Percentiles rank a stretch among this genome's conserved stretches.
These are phyloP conservation scores for Hippocampus guttulatus DNA, from an alignment of 2,113 vertebrate genomes.

Conservation along the genomic window DNA sequence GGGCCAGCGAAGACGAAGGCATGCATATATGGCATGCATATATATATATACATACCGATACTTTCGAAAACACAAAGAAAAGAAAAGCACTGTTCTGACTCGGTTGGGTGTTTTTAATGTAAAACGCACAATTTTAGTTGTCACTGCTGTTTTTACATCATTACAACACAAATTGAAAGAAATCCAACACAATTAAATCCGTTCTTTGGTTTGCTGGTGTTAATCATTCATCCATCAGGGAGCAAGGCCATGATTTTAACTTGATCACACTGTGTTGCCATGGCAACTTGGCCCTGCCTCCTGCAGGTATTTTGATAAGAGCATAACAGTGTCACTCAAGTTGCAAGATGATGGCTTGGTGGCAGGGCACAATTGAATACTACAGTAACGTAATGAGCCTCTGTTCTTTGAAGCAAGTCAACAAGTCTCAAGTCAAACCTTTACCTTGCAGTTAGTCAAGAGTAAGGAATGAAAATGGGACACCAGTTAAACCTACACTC, in stretches of 20 bases:
- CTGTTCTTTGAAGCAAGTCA: background rate
- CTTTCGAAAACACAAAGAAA: too few relatives aligned
- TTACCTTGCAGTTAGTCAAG: background rate
- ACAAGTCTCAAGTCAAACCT: background rate
- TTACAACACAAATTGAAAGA: background rate
- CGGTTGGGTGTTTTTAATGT: too few relatives aligned
- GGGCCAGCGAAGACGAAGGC: too few relatives aligned
- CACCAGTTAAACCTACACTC: background rate
- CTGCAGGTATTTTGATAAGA: background rate
- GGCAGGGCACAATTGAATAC: too few relatives aligned
- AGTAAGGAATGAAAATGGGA: background rate
- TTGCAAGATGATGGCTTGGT: background rate
- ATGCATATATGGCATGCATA: too few relatives aligned
- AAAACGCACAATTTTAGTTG: background rate
- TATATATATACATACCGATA: too few relatives aligned
- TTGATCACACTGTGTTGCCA: background rate
- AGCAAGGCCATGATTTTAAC: background rate
- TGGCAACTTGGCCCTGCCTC: background rate
- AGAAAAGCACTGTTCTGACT: too few relatives aligned
- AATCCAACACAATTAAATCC: background rate
- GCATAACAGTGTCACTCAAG: background rate
- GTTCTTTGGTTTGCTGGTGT: background rate
- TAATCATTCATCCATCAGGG: background rate
- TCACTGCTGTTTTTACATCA: background rate
- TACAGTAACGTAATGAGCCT: too few relatives aligned